Evolutionary conservation across 2,888 invertebrate species (phyloP), one percentile per base, ranked within the genome.

Genomic region (Drosophila kuntzei): DNA sequence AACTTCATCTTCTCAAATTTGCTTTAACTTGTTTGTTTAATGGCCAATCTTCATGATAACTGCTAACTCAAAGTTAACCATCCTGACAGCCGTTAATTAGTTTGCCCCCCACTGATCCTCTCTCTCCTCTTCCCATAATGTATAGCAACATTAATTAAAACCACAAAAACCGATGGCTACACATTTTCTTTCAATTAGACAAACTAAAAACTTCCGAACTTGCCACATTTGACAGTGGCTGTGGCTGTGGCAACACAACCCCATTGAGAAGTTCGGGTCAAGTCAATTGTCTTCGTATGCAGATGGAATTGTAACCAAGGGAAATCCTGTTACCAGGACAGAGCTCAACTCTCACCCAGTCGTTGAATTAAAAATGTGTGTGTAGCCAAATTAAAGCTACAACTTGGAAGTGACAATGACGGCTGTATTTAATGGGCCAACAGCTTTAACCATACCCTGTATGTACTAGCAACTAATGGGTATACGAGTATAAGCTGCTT

Each of bases 141-240:
- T 67, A 46, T 29, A 22, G 73, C 51, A 67, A 55, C 57, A 63
- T 79, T 84, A 68, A 70, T 81, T 75, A 65, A 76, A 77, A 46
- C 64, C 72, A 64, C 65, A 68, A 55, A 62, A 53, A 47, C 53
- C 61, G 73, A 61, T 67, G 59, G 50, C 63, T 51, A 60, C 57
- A 67, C 65, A 84, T 79, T 71, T 79, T 37, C 77, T 70, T 86
- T 79, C 79, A 86, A 83, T 87, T 86, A 87, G 70, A 60, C 60
- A 66, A 43, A 39, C 27, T 39, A 41, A 63, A 60, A 71, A 61
- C 47, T 64, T 58, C 34, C 5, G 29, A 49, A 39, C 60, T 59
- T 62, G 51, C 47, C 43, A 47, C 51, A 58, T 44, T 65, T 54
- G 47, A 22, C 41, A 36, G 29, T 46, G 34, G 49, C 29, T 8